Evolutionary conservation across 1,140 invertebrate genomes (phyloP), one percentile per base, ranked within the genome.

Genomic region (Pseudobourletiella spinata): DNA sequence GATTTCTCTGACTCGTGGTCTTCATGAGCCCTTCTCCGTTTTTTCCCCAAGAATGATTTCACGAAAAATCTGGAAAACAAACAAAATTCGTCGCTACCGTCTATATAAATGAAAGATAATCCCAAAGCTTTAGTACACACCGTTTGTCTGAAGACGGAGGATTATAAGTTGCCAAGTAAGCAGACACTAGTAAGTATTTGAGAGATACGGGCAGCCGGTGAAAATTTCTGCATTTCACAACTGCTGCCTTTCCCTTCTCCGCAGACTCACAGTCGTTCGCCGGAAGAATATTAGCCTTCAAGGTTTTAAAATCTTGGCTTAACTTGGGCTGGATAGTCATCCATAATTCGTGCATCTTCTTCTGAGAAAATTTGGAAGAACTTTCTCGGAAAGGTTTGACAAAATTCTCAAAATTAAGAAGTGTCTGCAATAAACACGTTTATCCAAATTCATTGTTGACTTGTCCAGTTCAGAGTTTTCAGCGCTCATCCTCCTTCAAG

Each of bases 151-250:
- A 57, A 4, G 16, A 8, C 15, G 54, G 16, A 4, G 54, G 54
- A 35, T 57, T 57, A 39, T 32, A 18, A n/a, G 54, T 35, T 18
- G 54, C 54, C 6, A 57, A 11, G 32, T 57, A 57, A 8, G 54
- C 4, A 6, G 54, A 11, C 4, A 57, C 11, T 14, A 57, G 30
- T 35, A 57, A 35, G 39, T 35, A 39, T 57, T 57, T 57, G n/a
- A 26, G 3, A 15, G 3, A 8, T 3, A 11, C 3, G 4, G 54
- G 30, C 16, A 57, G 22, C 22, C 20, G 24, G 50, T 28, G 30
- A 8, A 54, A 26, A 28, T 25, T 54, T 28, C 20, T 54, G 8
- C 16, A 22, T 28, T 54, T 54, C 30, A 15, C 4, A 8, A 28
- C 22, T 18, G 4, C 14, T 8, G 28, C 3, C 14, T 30, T 11